Percentiles rank a stretch among this genome's conserved stretches.
Evolutionary conservation across 2,888 invertebrate genomes (phyloP).

Genomic region (Malthinus seriepunctatus): DNA sequence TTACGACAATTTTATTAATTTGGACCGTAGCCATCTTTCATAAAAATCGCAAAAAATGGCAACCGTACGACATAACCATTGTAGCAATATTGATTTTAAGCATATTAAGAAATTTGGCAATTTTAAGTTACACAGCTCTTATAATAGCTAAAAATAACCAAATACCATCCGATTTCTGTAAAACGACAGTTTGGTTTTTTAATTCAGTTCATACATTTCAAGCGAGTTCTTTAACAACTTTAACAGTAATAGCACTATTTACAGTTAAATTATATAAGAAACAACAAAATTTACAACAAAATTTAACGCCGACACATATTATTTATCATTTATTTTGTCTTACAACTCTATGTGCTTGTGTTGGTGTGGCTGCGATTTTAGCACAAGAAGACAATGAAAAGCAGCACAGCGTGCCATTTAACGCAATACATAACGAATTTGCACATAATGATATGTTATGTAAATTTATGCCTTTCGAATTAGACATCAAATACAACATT

Average conservation of each 20-base stretch:
- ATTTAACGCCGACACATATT: slow-evolving; percentile 53
- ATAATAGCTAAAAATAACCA: slow-evolving; percentile 42
- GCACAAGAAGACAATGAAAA: slow-evolving; percentile 46
- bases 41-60: slow-evolving; percentile 57
- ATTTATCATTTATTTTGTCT: slow-evolving; percentile 59
- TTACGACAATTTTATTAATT: slow-evolving; percentile 53
- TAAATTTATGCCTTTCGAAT: slow-evolving; percentile 55
- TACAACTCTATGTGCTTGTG: slow-evolving; percentile 57
- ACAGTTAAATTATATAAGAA: slow-evolving; percentile 49
- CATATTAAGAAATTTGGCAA: slow-evolving; percentile 52
- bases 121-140: slow-evolving; percentile 50
- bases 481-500: slow-evolving; percentile 57
- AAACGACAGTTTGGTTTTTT: slow-evolving; percentile 56
- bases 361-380: slow-evolving; percentile 59
- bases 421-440: slow-evolving; percentile 7
- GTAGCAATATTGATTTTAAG: slow-evolving; percentile 54
- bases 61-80: slow-evolving; percentile 58
- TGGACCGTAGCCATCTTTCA: slow-evolving; percentile 59
- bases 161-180: slow-evolving; percentile 47
- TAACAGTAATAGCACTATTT: slow-evolving; percentile 57
- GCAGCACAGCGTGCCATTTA: slow-evolving; percentile 24
- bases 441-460: slow-evolving; percentile 38
- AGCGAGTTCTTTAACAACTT: slow-evolving; percentile 56
- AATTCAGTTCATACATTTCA: slow-evolving; percentile 59
- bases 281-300: slow-evolving; percentile 48